A percentile compares a stretch with the other conserved stretches of the same genome.
phyloP scores from a whole-genome alignment of 1,140 invertebrate species.

The Drosophila albomicans region DNA sequence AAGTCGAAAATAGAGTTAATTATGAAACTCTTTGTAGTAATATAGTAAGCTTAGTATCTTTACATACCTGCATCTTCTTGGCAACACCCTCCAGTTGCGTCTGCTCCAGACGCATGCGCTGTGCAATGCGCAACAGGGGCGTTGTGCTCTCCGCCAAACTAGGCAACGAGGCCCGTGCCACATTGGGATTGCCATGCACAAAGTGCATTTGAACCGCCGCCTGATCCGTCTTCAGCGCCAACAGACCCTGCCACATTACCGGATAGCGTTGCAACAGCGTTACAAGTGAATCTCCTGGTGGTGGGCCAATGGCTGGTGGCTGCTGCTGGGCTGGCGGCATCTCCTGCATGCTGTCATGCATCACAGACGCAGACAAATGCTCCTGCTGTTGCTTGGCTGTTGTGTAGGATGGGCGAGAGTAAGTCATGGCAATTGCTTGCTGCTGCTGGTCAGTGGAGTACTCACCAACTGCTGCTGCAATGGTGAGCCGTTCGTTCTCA shows the following conservation, averaged over 20 bases:
- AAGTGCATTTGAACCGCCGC: conserved; percentile 99
- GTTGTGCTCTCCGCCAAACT: conserved; percentile 92
- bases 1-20: conserved; percentile 2
- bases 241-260: conserved; percentile 97
- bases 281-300: conserved; percentile 91
- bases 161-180: conserved; percentile 93
- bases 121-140: conserved; percentile 94
- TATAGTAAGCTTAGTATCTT: neutral
- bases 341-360: conserved; percentile 61
- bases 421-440: neutral
- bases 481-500: conserved; percentile 68
- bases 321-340: conserved; percentile 53
- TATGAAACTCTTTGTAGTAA: neutral
- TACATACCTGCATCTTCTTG: conserved; percentile 96
- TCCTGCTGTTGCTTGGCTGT: conserved; percentile 67
- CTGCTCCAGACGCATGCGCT: conserved; percentile 97
- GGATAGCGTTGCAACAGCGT: conserved; percentile 94
- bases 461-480: conserved; percentile 67
- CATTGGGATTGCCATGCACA: conserved; percentile 95
- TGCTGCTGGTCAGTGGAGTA: neutral
- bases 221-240: conserved; percentile 98
- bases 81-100: conserved; percentile 97
- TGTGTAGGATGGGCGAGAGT: conserved; percentile 15
- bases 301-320: conserved; percentile 90
- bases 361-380: conserved; percentile 45